phyloP scores from a whole-genome alignment of 2,113 vertebrate genomes.

The Forbesichthys papilliferus region DNA sequence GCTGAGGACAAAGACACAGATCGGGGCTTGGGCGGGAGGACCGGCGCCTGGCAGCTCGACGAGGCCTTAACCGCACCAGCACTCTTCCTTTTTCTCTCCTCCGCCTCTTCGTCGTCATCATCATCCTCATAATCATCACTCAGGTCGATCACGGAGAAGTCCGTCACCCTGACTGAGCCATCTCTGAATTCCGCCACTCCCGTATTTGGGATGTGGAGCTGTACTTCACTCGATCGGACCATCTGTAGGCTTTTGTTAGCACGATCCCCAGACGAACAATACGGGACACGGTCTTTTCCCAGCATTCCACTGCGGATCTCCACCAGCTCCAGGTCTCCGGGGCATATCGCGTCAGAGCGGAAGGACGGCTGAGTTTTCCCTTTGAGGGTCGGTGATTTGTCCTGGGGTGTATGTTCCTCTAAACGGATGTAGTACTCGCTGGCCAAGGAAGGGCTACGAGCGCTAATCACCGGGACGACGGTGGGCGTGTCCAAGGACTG shows the following conservation, averaged over 20 bases:
- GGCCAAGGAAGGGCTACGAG: slow-evolving; percentile 89
- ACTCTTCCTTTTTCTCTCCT: slow-evolving; percentile 34
- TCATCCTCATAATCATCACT: slow-evolving; percentile 65
- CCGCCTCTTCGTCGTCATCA: slow-evolving; percentile 55
- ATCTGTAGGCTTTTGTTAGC: slow-evolving; percentile 65
- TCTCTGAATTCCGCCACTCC: slow-evolving; percentile 77
- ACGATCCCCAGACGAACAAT: slow-evolving; percentile 40
- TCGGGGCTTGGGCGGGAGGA: slow-evolving; percentile 81
- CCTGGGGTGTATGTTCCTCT: slow-evolving; percentile 86
- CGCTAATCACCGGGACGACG: slow-evolving; percentile 89
- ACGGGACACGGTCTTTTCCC: slow-evolving; percentile 69
- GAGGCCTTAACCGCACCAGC: slow-evolving; percentile 51
- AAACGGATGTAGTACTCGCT: slow-evolving; percentile 91
- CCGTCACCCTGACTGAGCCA: slow-evolving; percentile 73
- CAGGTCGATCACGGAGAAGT: slow-evolving; percentile 78
- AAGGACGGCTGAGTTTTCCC: slow-evolving; percentile 52
- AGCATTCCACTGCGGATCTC: slow-evolving; percentile 74
- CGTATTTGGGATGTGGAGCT: slow-evolving; percentile 71
- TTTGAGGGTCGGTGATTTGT: slow-evolving; percentile 73
- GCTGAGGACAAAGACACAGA: slow-evolving; percentile 78
- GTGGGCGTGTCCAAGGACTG: slow-evolving; percentile 87
- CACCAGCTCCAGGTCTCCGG: slow-evolving; percentile 76
- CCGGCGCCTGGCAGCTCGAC: slow-evolving; percentile 65
- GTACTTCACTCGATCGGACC: slow-evolving; percentile 72
- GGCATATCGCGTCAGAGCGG: slow-evolving; percentile 44